Conservation (phyloP, 2,113 vertebrate species). For the Cromileptes altivelis region DNA sequence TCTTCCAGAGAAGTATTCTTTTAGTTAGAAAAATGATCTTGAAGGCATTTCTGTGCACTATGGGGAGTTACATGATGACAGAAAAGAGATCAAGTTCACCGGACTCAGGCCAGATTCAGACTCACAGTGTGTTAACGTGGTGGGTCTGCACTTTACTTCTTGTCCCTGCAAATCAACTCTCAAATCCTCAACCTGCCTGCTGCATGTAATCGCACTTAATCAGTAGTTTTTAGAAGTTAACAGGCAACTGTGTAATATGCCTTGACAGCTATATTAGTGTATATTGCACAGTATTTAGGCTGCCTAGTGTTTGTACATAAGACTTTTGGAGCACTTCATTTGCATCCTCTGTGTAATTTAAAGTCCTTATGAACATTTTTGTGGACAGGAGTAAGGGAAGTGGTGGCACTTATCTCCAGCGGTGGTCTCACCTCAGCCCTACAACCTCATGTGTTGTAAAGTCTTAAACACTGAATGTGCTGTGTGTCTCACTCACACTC, state of each 20-base stretch:
- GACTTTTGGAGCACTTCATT: slow-evolving; percentile 50
- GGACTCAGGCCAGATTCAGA: not conserved
- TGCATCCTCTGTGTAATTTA: slow-evolving; percentile 68
- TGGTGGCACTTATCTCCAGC: slow-evolving; percentile 71
- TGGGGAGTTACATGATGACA: not conserved
- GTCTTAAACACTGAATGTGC: slow-evolving; percentile 24
- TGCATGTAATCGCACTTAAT: slow-evolving; percentile 34
- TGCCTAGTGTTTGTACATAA: slow-evolving; percentile 44
- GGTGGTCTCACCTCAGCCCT: slow-evolving; percentile 73
- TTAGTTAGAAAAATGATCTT: not conserved
- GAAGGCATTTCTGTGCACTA: slow-evolving; percentile 8
- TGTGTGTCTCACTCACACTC: not conserved
- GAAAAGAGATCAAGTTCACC: not conserved
- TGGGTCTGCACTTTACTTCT: slow-evolving; percentile 10
- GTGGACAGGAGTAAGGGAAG: slow-evolving; percentile 64
- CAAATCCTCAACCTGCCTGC: slow-evolving; percentile 18
- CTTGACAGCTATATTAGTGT: slow-evolving; percentile 14
- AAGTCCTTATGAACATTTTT: slow-evolving; percentile 67
- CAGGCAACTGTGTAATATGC: slow-evolving; percentile 4
- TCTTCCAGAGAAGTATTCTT: slow-evolving; percentile 15
- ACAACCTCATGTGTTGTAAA: slow-evolving; percentile 29
- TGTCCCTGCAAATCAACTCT: slow-evolving; percentile 12
- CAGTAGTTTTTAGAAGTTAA: slow-evolving; percentile 17
- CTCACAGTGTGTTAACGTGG: not conserved
- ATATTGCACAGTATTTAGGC: slow-evolving; percentile 10